These are phyloP conservation scores for Cacatua alba DNA, from an alignment of 2,113 vertebrate species.

Conservation along the genomic window DNA sequence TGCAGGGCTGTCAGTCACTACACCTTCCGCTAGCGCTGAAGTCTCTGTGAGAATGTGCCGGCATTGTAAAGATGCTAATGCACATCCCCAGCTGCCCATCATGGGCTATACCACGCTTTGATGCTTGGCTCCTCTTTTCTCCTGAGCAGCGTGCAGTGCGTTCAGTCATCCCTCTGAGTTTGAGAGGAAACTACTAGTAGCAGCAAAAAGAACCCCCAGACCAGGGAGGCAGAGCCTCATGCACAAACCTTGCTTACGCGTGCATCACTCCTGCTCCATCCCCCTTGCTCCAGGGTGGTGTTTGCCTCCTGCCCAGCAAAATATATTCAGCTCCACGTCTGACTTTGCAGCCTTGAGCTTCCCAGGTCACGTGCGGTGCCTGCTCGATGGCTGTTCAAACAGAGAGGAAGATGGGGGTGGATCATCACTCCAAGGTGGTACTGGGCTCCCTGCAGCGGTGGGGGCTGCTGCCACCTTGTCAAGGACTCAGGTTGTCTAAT, in stretches of 20 bases:
- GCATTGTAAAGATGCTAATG: not conserved
- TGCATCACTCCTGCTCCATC: not conserved
- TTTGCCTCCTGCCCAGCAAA: not conserved
- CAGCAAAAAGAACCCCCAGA: not conserved
- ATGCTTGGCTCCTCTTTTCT: not conserved
- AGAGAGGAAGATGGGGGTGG: no score
- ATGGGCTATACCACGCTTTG: not conserved
- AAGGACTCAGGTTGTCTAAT: fast-evolving
- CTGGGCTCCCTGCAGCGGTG: not conserved
- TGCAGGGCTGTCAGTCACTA: fast-evolving
- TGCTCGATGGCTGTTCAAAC: fast-evolving
- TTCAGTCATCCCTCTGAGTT: not conserved
- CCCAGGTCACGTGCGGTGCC: not conserved
- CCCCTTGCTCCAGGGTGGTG: not conserved
- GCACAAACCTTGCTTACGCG: not conserved
- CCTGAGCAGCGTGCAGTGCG: not conserved
- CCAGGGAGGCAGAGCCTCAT: not conserved
- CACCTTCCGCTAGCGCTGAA: not conserved
- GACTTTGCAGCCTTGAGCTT: not conserved
- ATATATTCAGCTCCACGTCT: not conserved
- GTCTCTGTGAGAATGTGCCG: not conserved
- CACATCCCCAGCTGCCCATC: not conserved
- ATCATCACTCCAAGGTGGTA: not conserved
- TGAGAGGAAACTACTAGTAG: not conserved
- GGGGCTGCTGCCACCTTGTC: not conserved